phyloP scores from a whole-genome alignment of 2,888 invertebrate genomes.

The Aphidoletes aphidimyza region DNA sequence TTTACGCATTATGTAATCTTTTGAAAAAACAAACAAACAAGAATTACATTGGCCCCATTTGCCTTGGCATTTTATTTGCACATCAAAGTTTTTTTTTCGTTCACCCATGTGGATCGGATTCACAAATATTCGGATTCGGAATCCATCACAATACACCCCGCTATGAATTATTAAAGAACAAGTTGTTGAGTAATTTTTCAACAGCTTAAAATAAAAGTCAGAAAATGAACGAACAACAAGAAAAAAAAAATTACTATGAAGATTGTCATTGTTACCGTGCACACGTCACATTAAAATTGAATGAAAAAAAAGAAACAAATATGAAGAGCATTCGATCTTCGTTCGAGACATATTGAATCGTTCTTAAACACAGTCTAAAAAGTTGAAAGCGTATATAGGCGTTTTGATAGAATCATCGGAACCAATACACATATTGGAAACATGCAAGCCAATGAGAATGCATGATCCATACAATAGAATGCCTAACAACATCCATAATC shows the following conservation, averaged over 20 bases:
- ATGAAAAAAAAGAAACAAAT: background rate
- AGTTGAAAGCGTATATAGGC: constrained; percentile 30
- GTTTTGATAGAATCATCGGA: background rate
- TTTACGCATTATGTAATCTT: background rate
- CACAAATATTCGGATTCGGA: background rate
- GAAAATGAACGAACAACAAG: background rate
- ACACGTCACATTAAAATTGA: background rate
- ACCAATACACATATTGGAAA: background rate
- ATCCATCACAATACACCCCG: too few species aligned
- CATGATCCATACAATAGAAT: background rate
- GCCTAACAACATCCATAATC: background rate
- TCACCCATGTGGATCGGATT: background rate
- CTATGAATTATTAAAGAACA: background rate
- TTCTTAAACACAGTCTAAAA: too few species aligned
- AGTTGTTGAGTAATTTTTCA: background rate
- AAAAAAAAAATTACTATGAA: background rate
- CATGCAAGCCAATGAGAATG: background rate
- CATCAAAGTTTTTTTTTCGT: background rate
- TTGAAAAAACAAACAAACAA: background rate
- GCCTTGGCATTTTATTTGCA: background rate
- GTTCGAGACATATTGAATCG: background rate
- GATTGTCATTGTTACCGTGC: background rate
- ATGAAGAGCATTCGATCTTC: background rate
- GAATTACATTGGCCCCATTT: background rate
- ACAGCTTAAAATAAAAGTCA: background rate